These are phyloP conservation scores for Coluber constrictor DNA, from an alignment of 2,797 vertebrate species.

Conservation along the genomic window DNA sequence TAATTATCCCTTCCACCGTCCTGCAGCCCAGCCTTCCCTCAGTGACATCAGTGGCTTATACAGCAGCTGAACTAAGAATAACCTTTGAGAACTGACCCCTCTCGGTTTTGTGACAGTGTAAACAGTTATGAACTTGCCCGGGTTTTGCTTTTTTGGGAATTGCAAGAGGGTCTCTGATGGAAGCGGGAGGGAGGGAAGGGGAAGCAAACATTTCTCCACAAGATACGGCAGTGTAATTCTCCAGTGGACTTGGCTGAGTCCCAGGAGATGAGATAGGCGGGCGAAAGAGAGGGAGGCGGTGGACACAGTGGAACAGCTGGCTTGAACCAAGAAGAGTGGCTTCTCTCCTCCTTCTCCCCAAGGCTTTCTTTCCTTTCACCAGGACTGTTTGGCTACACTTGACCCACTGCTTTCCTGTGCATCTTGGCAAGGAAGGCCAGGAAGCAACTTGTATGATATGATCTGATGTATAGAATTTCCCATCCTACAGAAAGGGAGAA, in stretches of 20 bases:
- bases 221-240: constrained; percentile 30
- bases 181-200: constrained; percentile 7
- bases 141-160: constrained; percentile 37
- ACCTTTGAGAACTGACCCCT: constrained; percentile 51
- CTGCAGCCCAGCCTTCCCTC: constrained; percentile 42
- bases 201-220: constrained; percentile 12
- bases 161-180: constrained; percentile 33
- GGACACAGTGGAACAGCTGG: not conserved
- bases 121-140: constrained; percentile 45
- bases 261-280: constrained; percentile 26
- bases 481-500: not conserved
- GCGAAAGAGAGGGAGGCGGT: not conserved
- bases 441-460: too few relatives aligned
- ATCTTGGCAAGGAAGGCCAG: too few relatives aligned
- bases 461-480: not conserved
- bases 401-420: not conserved
- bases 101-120: constrained; percentile 49
- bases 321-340: not conserved
- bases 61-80: constrained; percentile 61
- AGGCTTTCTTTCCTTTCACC: not conserved
- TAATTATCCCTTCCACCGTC: constrained; percentile 52
- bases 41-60: constrained; percentile 58
- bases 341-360: not conserved
- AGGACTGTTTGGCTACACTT: not conserved
- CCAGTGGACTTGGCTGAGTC: constrained; percentile 44